phyloP scores from a whole-genome alignment of 1,140 invertebrate species.

The Drosophila sucinea region DNA sequence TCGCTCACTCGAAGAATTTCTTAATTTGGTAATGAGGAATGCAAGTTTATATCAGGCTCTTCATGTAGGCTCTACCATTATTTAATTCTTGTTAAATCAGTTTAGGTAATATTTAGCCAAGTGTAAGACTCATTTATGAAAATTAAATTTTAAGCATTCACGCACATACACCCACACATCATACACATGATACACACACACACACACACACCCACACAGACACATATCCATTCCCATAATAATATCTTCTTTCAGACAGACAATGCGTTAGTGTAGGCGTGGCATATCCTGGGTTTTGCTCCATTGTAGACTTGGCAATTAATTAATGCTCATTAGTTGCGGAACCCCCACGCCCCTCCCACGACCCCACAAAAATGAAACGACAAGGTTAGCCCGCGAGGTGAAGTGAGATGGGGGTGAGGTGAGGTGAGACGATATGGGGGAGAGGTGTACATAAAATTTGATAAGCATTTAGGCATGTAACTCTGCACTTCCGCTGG shows the following conservation, averaged over 20 bases:
- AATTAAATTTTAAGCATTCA: constrained; percentile 32
- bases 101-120: constrained; percentile 27
- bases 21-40: neutral
- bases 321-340: constrained; percentile 78
- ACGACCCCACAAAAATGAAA: neutral
- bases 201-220: neutral
- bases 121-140: constrained; percentile 31
- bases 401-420: constrained; percentile 28
- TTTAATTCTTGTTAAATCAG: constrained; percentile 16
- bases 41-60: neutral
- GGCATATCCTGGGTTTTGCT: constrained; percentile 28
- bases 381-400: constrained; percentile 14
- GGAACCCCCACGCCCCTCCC: neutral
- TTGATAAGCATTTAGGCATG: constrained; percentile 81
- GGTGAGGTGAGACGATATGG: constrained; percentile 15
- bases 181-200: neutral
- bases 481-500: constrained; percentile 74
- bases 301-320: constrained; percentile 58
- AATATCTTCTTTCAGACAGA: constrained; percentile 20
- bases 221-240: constrained; percentile 4
- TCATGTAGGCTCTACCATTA: neutral
- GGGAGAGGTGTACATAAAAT: constrained; percentile 56
- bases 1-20: neutral
- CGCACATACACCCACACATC: constrained; percentile 1
- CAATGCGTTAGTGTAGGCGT: constrained; percentile 37